These are phyloP conservation scores for Drosophila imparisetae DNA, from an alignment of 2,888 invertebrate species.

Conservation along the genomic window DNA sequence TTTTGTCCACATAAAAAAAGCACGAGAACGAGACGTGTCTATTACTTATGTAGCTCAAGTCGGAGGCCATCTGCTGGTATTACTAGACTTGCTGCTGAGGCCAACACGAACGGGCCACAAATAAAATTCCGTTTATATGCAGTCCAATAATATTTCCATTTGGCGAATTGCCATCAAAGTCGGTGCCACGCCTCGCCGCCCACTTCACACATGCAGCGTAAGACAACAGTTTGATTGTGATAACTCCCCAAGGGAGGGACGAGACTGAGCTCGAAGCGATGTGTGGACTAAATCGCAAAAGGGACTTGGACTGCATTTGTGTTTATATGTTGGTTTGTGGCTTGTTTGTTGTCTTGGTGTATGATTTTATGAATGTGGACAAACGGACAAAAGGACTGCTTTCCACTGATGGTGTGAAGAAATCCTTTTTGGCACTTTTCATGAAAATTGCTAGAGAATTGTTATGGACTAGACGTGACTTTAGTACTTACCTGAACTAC, in stretches of 20 bases:
- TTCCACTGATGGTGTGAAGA: conserved; percentile 46
- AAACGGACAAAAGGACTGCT: conserved; percentile 11
- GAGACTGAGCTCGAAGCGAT: conserved; percentile 29
- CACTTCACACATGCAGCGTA: conserved; percentile 34
- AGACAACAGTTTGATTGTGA: conserved; percentile 69
- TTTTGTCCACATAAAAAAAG: conserved; percentile 21
- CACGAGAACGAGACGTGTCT: conserved; percentile 42
- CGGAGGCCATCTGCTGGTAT: conserved; percentile 2
- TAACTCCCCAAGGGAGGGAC: conserved; percentile 58
- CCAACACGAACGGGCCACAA: conserved; percentile 43
- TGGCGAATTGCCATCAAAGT: conserved; percentile 61
- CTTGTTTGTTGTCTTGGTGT: conserved; percentile 40
- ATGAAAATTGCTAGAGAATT: conserved; percentile 60
- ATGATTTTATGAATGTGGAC: conserved; percentile 71
- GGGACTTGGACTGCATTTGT: conserved; percentile 39
- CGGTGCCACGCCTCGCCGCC: conserved; percentile 30
- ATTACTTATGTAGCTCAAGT: conserved; percentile 33
- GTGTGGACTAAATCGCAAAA: conserved; percentile 27
- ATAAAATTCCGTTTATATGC: conserved; percentile 78
- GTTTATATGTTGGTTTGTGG: neutral
- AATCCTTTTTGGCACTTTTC: conserved; percentile 74
- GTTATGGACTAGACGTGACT: conserved; percentile 73
- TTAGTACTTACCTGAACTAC: conserved; percentile 24
- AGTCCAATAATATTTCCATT: conserved; percentile 82
- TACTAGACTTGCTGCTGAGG: neutral